Evolutionary conservation across 2,113 vertebrate species (phyloP).

Genomic region (Lipotes vexillifer): DNA sequence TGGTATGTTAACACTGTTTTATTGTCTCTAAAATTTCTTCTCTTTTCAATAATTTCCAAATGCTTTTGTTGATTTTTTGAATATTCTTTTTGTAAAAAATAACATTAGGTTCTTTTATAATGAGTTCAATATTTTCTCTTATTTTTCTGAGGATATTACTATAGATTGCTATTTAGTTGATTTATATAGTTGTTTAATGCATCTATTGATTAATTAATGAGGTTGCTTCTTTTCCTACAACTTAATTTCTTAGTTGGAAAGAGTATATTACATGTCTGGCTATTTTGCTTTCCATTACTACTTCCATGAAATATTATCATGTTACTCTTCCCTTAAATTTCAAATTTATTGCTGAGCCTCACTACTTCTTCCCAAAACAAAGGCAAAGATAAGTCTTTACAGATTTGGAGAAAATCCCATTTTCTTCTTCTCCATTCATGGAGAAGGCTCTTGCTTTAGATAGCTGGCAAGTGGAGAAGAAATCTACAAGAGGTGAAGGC

Average conservation of each 20-base stretch:
- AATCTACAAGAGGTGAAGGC: background rate
- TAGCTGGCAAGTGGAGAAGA: background rate
- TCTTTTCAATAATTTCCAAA: background rate
- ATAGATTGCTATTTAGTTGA: background rate
- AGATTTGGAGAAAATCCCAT: background rate
- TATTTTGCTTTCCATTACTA: background rate
- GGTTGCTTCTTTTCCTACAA: background rate
- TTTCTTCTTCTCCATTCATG: background rate
- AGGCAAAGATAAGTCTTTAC: background rate
- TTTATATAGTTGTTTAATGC: background rate
- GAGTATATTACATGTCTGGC: background rate
- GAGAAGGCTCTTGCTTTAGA: background rate
- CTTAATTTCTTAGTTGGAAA: background rate
- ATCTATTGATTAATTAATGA: slow-evolving; percentile 23
- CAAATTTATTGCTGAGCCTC: background rate
- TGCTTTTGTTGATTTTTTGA: background rate
- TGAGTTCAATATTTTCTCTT: background rate
- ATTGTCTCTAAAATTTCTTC: background rate
- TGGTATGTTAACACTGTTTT: background rate
- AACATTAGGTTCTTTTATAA: background rate
- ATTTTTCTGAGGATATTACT: background rate
- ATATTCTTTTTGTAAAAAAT: background rate
- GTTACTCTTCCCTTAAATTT: background rate
- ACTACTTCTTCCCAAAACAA: background rate
- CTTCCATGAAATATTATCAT: background rate